phyloP scores from a whole-genome alignment of 2,113 vertebrate genomes.

The Notothenia rossii region DNA sequence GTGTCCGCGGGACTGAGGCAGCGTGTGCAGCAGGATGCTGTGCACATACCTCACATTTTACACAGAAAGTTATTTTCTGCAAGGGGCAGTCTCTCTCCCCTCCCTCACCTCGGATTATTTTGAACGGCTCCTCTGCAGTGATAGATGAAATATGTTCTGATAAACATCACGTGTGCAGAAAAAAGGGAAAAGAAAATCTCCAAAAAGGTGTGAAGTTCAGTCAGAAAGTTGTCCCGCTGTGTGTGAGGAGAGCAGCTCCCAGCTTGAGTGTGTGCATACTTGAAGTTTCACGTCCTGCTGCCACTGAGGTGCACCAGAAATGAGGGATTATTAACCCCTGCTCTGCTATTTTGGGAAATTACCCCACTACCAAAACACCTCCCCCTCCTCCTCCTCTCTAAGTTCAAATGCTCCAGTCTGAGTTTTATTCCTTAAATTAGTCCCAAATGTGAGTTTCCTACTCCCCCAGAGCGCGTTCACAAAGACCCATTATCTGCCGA shows the following conservation, averaged over 20 bases:
- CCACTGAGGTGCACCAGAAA: constrained; percentile 53
- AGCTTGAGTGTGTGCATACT: constrained; percentile 39
- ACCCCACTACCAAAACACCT: constrained; percentile 23
- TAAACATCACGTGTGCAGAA: constrained; percentile 15
- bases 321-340: constrained; percentile 68
- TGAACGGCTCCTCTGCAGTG: constrained; percentile 9
- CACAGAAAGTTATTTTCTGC: constrained; percentile 9
- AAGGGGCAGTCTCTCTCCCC: constrained; percentile 37
- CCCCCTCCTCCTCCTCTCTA: neutral
- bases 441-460: constrained; percentile 33
- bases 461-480: neutral
- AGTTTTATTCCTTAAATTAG: constrained; percentile 23
- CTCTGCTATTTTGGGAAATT: constrained; percentile 29
- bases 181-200: neutral
- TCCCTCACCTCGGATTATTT: constrained; percentile 35
- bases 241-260: constrained; percentile 24
- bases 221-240: constrained; percentile 17
- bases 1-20: constrained; percentile 29
- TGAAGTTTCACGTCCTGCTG: constrained; percentile 71
- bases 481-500: constrained; percentile 9
- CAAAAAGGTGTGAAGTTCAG: neutral
- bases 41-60: constrained; percentile 70
- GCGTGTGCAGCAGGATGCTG: constrained; percentile 30
- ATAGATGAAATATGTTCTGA: neutral
- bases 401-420: neutral